These are phyloP conservation scores for Mystacides longicornis DNA, from an alignment of 2,888 invertebrate species.

Conservation along the genomic window DNA sequence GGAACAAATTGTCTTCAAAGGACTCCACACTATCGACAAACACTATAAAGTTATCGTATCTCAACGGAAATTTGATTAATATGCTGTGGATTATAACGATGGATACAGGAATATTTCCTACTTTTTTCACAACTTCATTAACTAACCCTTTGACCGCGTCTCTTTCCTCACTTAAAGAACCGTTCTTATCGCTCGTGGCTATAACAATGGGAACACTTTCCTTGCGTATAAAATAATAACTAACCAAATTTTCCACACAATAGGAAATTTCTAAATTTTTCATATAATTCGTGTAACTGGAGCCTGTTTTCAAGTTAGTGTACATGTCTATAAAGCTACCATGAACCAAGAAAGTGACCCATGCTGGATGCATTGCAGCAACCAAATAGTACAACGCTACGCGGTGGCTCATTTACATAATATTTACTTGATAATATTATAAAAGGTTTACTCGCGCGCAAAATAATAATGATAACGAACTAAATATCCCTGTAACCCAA, in stretches of 20 bases:
- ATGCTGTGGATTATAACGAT: not conserved
- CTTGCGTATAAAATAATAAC: constrained; percentile 4
- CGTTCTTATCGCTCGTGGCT: not conserved
- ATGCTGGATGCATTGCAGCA: too few relatives aligned
- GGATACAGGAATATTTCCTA: not conserved
- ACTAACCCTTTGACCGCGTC: not conserved
- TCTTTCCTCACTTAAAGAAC: not conserved
- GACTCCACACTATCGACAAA: constrained; percentile 10
- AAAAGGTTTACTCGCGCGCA: too few relatives aligned
- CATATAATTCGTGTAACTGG: not conserved
- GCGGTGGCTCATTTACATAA: too few relatives aligned
- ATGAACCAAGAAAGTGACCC: not conserved
- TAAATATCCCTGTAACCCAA: too few relatives aligned
- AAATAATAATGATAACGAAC: too few relatives aligned
- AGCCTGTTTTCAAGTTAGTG: not conserved
- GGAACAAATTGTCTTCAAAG: constrained; percentile 8
- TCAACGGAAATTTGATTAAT: not conserved
- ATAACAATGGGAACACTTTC: constrained; percentile 12
- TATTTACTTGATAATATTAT: too few relatives aligned
- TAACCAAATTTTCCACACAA: constrained; percentile 6
- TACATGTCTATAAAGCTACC: not conserved
- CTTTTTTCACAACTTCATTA: not conserved
- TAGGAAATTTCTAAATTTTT: constrained; percentile 7
- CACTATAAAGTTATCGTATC: constrained; percentile 18
- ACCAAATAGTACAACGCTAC: too few relatives aligned